Base-by-base conservation (phyloP, 2,888 invertebrate genomes). In the Pachycephus smyrnensis region DNA sequence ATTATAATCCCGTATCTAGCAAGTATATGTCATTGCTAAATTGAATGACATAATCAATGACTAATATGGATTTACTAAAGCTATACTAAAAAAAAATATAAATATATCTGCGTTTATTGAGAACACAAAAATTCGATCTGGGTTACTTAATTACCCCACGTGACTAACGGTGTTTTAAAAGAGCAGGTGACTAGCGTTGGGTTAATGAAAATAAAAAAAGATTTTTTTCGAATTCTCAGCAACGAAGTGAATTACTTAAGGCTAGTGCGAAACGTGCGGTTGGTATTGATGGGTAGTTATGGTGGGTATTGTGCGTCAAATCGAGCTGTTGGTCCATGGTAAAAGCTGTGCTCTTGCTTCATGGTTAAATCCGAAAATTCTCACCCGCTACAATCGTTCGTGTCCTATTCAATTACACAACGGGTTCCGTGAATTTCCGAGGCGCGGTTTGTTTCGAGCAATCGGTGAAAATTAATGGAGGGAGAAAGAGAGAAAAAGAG, bases 341-440 rank as follows among this genome's bases (percentile, higher is more conserved):
- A 55, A 55, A 55, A 55, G 55, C 55, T 23, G 9, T 9, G 23
- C 23, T 23, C 55, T 55, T 40, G 69, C 74, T 76, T 68, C 69
- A 74, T 78, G 74, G 69, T 23, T 84, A 83, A 80, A 77, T 75
- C 80, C 12, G 77, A 82, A 79, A 82, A 81, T 78, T 69, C 71
- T 80, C 35, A 77, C 77, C 30, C 35, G 73, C 77, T 80, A 85
- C 83, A 82, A 85, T 82, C 78, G 69, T 80, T 76, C 81, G 80
- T 81, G 80, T 85, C 77, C 84, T 80, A 84, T 83, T 83, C 82
- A 82, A 80, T 83, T 78, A 82, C 55, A 87, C 84, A 86, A 86
- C 83, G 82, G 77, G n/a, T 68, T 73, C 75, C 73, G 77, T 76
- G 78, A 55, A 79, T 77, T 73, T 68, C 55, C 75, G 73, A 77